A percentile compares a stretch with the other conserved stretches of the same genome.
Conservation (phyloP, 1,140 invertebrate genomes). For the Apis mellifera region Amel_HAv3.1 CM009943.2:4795501-4796000, state of each 20-base stretch:
- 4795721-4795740: too few relatives aligned
- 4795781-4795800: too few relatives aligned
- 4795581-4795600: not conserved
- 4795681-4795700: too few relatives aligned
- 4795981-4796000: not conserved
- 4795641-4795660: not conserved
- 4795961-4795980: not conserved
- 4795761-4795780: too few relatives aligned
- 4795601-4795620: not conserved
- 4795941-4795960: constrained; percentile 9
- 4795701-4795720: too few relatives aligned
- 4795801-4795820: too few relatives aligned
- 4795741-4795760: too few relatives aligned
- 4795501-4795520: not conserved
- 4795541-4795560: constrained; percentile 4
- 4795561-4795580: not conserved
- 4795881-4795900: not conserved
- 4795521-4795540: not conserved
- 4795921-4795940: not conserved
- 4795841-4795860: not conserved
- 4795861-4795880: too few relatives aligned
- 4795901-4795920: not conserved
- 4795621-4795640: not conserved
- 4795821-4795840: too few relatives aligned
- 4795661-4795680: too few relatives aligned